phyloP scores from a whole-genome alignment of 2,888 invertebrate genomes.

The Hirtodrosophila duncani region DNA sequence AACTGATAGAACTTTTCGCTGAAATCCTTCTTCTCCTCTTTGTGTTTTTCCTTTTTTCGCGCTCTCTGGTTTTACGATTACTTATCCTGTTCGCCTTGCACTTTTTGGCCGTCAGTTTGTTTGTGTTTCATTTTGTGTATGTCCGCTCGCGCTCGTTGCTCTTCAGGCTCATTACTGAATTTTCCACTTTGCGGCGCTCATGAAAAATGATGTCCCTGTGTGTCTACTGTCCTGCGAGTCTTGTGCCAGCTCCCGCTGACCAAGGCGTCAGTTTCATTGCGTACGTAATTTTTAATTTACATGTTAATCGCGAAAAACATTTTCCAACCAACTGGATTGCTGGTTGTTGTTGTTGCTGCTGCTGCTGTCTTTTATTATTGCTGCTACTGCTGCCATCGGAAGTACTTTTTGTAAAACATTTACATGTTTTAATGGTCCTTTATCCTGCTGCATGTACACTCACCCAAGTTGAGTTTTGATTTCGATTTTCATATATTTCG shows the following conservation, averaged over 20 bases:
- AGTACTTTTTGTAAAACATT: not conserved
- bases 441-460: too few species aligned
- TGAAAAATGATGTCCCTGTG: constrained; percentile 53
- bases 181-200: constrained; percentile 57
- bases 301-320: constrained; percentile 55
- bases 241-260: not conserved
- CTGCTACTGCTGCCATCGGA: constrained; percentile 9
- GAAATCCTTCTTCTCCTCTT: constrained; percentile 11
- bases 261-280: constrained; percentile 49
- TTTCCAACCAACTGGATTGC: constrained; percentile 36
- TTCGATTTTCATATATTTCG: too few species aligned
- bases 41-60: constrained; percentile 5
- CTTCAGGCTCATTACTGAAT: constrained; percentile 54
- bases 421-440: too few species aligned
- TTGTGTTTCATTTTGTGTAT: constrained; percentile 40
- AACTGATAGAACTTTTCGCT: constrained; percentile 8
- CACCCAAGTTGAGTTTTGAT: not conserved
- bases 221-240: not conserved
- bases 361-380: constrained; percentile 5
- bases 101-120: constrained; percentile 35
- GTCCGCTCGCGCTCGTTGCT: constrained; percentile 23
- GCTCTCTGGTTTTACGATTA: too few species aligned
- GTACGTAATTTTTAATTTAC: constrained; percentile 58
- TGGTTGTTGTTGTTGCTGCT: constrained; percentile 18
- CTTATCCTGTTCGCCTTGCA: not conserved